phyloP scores from a whole-genome alignment of 2,113 vertebrate genomes.

The Bufo bufo region DNA sequence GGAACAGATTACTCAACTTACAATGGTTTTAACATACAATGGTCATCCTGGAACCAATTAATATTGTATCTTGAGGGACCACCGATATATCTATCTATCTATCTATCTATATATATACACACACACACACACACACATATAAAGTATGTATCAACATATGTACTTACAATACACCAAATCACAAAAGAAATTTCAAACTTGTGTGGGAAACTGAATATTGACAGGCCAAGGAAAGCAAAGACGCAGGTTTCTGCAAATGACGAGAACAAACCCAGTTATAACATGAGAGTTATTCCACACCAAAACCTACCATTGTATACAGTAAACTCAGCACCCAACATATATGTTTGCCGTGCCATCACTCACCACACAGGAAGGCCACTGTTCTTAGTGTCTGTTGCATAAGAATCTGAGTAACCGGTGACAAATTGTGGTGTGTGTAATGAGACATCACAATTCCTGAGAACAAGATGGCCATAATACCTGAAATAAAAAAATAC shows the following conservation, averaged over 20 bases:
- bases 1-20: no score
- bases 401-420: conserved; percentile 98
- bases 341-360: background rate
- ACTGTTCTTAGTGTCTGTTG: conserved; percentile 95
- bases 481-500: conserved; percentile 73
- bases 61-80: no score
- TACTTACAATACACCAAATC: conserved; percentile 98
- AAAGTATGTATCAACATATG: background rate
- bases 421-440: conserved; percentile 97
- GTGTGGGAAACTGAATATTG: conserved; percentile 98
- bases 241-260: conserved; percentile 92
- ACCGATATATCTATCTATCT: no score
- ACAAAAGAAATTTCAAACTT: conserved; percentile 99
- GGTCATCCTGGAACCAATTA: no score
- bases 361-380: conserved; percentile 96
- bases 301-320: background rate
- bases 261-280: conserved; percentile 49
- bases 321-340: background rate
- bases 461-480: conserved; percentile 98
- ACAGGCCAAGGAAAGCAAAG: conserved; percentile 96
- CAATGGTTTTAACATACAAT: no score
- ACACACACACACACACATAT: no score
- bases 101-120: no score
- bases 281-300: background rate
- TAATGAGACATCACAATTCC: conserved; percentile 99